These are phyloP conservation scores for Dufourea novaeangliae DNA, from an alignment of 1,140 invertebrate species.

Conservation along the genomic window DNA sequence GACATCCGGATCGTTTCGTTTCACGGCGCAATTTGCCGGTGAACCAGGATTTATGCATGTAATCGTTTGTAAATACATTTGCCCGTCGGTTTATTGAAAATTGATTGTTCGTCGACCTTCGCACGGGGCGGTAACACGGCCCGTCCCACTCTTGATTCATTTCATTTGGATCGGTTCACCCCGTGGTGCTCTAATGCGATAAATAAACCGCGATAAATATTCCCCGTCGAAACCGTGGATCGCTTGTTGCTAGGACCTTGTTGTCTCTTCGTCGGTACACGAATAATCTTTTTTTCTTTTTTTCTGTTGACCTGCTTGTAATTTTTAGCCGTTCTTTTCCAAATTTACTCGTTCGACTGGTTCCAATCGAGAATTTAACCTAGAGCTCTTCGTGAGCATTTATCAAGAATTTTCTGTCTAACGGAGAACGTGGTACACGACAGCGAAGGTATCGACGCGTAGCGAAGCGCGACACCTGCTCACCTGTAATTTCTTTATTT, in stretches of 20 bases:
- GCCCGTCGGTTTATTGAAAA: constrained; percentile 47
- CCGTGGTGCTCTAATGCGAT: constrained; percentile 2
- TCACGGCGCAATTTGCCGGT: background rate
- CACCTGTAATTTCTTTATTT: too few species aligned
- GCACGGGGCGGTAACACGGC: background rate
- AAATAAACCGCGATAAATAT: constrained; percentile 37
- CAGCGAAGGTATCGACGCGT: too few species aligned
- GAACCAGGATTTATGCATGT: constrained; percentile 28
- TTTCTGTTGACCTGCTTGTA: too few species aligned
- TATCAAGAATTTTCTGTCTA: too few species aligned
- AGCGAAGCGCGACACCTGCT: too few species aligned
- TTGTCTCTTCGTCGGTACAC: background rate
- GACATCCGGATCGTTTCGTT: background rate
- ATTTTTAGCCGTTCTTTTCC: too few species aligned
- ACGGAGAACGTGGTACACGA: too few species aligned
- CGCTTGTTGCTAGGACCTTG: background rate
- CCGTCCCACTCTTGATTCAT: constrained; percentile 4
- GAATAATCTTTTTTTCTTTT: background rate
- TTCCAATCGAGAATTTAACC: too few species aligned
- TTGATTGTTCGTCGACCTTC: constrained; percentile 29
- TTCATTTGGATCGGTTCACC: constrained; percentile 30
- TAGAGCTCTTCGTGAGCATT: too few species aligned
- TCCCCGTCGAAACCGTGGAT: constrained; percentile 14
- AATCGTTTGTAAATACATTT: constrained; percentile 42
- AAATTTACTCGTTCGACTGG: too few species aligned